Percentiles rank a stretch among this genome's conserved stretches.
These are phyloP conservation scores for Drosophila rubida DNA, from an alignment of 2,888 invertebrate genomes.

Conservation along the genomic window DNA sequence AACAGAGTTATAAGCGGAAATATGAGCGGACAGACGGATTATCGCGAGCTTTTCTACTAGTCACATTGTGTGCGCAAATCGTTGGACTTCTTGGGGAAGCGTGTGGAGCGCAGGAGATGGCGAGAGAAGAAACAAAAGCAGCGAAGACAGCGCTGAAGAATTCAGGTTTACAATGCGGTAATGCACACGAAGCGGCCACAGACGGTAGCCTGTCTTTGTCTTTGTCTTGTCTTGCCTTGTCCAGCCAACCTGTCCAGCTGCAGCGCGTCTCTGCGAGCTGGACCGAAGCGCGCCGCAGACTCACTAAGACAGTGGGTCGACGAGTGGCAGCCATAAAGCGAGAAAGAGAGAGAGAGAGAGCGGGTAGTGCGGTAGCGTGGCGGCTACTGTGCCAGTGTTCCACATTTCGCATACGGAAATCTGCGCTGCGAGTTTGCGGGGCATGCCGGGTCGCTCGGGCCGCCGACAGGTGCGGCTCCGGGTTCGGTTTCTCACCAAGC, in stretches of 20 bases:
- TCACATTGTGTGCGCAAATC: neutral
- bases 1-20: too few species aligned
- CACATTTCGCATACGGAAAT: constrained; percentile 80
- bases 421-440: constrained; percentile 35
- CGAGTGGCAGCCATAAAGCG: constrained; percentile 41
- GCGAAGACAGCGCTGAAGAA: constrained; percentile 59
- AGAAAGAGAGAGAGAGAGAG: neutral
- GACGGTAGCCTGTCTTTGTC: constrained; percentile 2
- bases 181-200: constrained; percentile 55
- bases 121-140: constrained; percentile 24
- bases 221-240: neutral
- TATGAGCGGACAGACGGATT: too few species aligned
- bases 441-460: constrained; percentile 45
- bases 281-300: too few species aligned
- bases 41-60: too few species aligned
- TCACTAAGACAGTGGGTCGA: constrained; percentile 49
- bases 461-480: constrained; percentile 58
- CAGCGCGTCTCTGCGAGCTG: constrained; percentile 26
- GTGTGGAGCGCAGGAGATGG: neutral
- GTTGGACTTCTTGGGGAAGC: neutral
- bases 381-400: constrained; percentile 75
- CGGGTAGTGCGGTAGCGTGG: constrained; percentile 12
- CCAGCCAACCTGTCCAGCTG: constrained; percentile 41
- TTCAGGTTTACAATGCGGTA: constrained; percentile 78
- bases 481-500: constrained; percentile 57